Evolutionary conservation across 2,888 invertebrate genomes (phyloP), one percentile per base, ranked within the genome.

Genomic region (Theretra japonica): DNA sequence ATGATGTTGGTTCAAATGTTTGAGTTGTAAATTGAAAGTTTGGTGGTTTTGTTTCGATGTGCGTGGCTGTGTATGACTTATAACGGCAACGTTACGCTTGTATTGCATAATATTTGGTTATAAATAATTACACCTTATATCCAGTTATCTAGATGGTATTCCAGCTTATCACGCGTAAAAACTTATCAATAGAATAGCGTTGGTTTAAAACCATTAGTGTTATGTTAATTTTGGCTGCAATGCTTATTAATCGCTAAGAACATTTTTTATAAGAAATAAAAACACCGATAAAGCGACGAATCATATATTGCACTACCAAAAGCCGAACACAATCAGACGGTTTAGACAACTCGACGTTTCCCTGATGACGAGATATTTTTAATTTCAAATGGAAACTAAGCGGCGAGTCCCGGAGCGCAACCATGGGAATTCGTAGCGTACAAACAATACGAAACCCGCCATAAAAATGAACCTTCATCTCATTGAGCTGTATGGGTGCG

Each of bases 401-500:
- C 41, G 65, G 41, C 65, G 23, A 21, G 65, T 41, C 41, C 17
- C 41, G 65, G 41, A 48, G 48, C 41, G 33, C 41, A 19, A 17
- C 23, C 58, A 65, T 48, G 48, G 41, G 62, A 65, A 53, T 56
- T 28, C 8, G 28, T 68, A n/a, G 17, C 48, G 15, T 6, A 65
- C 41, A 65, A 41, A 23, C 65, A 41, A 65, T 65, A 48, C 48
- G 48, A 65, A 70, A 41, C 25, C 60, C 56, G 48, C 33, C 50
- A 68, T 59, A 68, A 58, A 73, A 70, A 72, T 17, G 56, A 50
- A 30, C 71, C 50, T 70, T 59, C 72, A 70, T 72, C 68, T 33
- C 72, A 73, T 71, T 69, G 70, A 69, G 62, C 68, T 62, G 53
- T 60, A 60, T 68, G 75, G 75, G 73, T 69, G 72, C 80, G 82